phyloP scores from a whole-genome alignment of 2,797 vertebrate genomes.

The Mus spretus region DNA sequence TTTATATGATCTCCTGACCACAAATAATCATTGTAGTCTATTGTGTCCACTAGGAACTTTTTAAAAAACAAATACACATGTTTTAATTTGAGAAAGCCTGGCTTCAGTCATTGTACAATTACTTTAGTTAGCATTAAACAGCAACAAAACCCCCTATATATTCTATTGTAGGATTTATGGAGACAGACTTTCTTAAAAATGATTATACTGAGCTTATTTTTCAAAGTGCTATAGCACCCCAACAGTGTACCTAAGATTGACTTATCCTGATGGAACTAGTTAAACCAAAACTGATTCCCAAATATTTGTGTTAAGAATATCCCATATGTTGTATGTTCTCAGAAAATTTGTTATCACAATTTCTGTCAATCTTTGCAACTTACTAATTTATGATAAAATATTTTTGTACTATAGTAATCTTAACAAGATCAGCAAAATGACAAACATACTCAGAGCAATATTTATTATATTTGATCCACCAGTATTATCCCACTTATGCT shows the following conservation, averaged over 20 bases:
- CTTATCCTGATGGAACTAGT: slow-evolving; percentile 3
- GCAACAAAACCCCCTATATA: background rate
- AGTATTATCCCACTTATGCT: background rate
- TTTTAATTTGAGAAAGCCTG: slow-evolving; percentile 27
- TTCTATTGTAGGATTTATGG: slow-evolving; percentile 34
- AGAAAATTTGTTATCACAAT: slow-evolving; percentile 42
- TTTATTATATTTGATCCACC: background rate
- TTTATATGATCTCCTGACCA: background rate
- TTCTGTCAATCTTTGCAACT: background rate
- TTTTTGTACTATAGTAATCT: background rate
- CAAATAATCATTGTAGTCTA: background rate
- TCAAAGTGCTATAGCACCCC: slow-evolving; percentile 19
- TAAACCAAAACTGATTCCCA: slow-evolving; percentile 58
- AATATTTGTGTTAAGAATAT: slow-evolving; percentile 9
- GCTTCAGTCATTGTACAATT: background rate
- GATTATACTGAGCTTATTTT: background rate
- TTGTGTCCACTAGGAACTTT: background rate
- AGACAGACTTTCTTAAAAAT: background rate
- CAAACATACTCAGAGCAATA: background rate
- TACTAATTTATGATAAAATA: slow-evolving; percentile 30
- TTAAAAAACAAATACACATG: slow-evolving; percentile 7
- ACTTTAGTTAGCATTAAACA: slow-evolving; percentile 6
- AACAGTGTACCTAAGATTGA: background rate
- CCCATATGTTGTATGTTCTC: background rate
- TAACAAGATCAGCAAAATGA: slow-evolving; percentile 12